Evolutionary conservation across 1,140 invertebrate genomes (phyloP), one percentile per base, ranked within the genome.

Genomic region (Drosophila repletoides): DNA sequence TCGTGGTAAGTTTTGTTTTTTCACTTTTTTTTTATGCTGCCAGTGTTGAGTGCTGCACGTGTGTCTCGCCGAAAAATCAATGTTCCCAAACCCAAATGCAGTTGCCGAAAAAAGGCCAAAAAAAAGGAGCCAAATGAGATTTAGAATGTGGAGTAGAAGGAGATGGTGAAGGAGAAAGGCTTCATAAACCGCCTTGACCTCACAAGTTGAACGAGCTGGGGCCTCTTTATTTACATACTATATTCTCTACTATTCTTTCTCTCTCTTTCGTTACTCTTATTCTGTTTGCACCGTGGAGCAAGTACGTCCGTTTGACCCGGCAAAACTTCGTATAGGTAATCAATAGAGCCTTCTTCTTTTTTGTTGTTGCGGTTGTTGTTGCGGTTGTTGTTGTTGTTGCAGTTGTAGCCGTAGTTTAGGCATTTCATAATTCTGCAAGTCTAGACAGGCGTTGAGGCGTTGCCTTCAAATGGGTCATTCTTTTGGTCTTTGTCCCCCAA

Each of bases 241-340:
- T 24, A n/a, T 9, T 6, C 36, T 38, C 33, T 53, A 19, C 15
- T 31, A 3, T 21, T 5, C 14, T 28, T 2, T 3, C 17, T 41
- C 38, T 41, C 34, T 46, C 46, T 43, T 21, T 21, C 36, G n/a
- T 63, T 46, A 59, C 9, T 28, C 31, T 46, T 58, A 24, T 4
- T 48, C 36, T 34, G 12, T 31, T n/a, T 17, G 34, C 21, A 26
- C 14, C 22, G 24, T 60, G 14, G 31, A 19, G 12, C 43, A 65
- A 38, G 5, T 31, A 68, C 46, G 33, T 52, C 72, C 46, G 51
- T 70, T 70, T 66, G 73, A 76, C 59, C 75, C 53, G 65, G 67
- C 61, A 56, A 24, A 58, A 48, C 21, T 48, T 10, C 41, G 24
- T 19, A 36, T 29, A n/a, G 29, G 14, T 19, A 53, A 46, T 61